Evolutionary conservation across 2,113 vertebrate species (phyloP).

Genomic region (Capreolus pygargus): DNA sequence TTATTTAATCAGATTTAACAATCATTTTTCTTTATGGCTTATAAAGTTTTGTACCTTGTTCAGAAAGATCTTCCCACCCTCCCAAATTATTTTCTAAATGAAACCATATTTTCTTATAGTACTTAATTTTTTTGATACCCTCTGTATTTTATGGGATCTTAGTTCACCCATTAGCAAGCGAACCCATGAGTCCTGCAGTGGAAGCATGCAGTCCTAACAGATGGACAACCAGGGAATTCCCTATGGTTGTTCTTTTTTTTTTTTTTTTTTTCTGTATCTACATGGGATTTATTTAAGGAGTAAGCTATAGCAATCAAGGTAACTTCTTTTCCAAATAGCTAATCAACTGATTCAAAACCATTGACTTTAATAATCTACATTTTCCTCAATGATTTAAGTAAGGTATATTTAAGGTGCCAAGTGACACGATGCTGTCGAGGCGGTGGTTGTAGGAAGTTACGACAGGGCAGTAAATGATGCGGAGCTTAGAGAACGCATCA

Average conservation of each 20-base stretch:
- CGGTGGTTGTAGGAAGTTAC: background rate
- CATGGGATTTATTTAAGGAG: background rate
- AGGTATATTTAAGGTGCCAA: background rate
- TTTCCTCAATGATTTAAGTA: background rate
- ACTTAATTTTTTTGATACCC: background rate
- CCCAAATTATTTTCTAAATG: constrained; percentile 3
- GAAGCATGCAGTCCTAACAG: background rate
- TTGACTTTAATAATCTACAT: background rate
- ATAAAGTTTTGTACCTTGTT: background rate
- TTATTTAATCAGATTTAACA: background rate
- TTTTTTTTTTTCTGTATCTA: background rate
- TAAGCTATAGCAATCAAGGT: background rate
- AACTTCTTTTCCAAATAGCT: background rate
- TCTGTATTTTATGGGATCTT: background rate
- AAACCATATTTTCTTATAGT: background rate
- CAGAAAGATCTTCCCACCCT: background rate
- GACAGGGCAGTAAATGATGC: background rate
- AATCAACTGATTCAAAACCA: background rate
- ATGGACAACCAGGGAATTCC: background rate
- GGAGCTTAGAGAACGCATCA: background rate
- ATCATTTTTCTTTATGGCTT: background rate
- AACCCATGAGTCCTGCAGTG: background rate
- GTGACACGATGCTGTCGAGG: background rate
- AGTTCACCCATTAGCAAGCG: background rate
- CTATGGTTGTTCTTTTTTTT: background rate